Percentiles rank a stretch among this genome's conserved stretches.
Evolutionary conservation across 2,113 vertebrate species (phyloP).

Genomic region (Stegostoma tigrinum): DNA sequence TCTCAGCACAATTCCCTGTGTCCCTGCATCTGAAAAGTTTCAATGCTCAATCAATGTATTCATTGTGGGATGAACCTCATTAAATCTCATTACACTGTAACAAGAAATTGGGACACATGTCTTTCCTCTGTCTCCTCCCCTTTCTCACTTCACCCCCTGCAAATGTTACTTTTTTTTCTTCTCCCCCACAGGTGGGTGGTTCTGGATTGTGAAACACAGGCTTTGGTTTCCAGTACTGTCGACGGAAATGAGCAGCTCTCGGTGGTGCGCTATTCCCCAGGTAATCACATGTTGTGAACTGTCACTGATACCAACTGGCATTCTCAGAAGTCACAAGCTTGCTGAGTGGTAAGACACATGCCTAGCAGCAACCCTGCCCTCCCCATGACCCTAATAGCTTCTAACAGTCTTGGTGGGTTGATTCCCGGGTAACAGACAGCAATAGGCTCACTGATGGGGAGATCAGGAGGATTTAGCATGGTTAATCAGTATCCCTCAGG

Average conservation of each 20-base stretch:
- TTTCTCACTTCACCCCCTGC: background rate
- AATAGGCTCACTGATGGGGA: background rate
- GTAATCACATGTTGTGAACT: slow-evolving; percentile 47
- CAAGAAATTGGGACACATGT: background rate
- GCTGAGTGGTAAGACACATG: background rate
- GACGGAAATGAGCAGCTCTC: slow-evolving; percentile 83
- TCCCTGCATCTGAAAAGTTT: background rate
- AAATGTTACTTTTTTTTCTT: background rate
- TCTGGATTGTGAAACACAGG: slow-evolving; percentile 75
- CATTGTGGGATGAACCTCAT: background rate
- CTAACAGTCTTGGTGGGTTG: too few relatives aligned
- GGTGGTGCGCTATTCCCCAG: slow-evolving; percentile 76
- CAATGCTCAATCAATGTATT: background rate
- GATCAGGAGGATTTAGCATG: background rate
- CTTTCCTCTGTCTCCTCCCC: too few relatives aligned
- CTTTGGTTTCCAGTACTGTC: slow-evolving; percentile 74
- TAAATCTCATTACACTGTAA: background rate
- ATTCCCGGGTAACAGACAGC: too few relatives aligned
- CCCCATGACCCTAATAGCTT: too few relatives aligned
- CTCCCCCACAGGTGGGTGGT: slow-evolving; percentile 69
- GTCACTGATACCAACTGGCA: background rate
- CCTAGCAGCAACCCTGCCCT: too few relatives aligned
- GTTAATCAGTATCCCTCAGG: background rate
- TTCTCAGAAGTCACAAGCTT: background rate
- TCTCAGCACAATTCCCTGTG: background rate